phyloP scores from a whole-genome alignment of 2,113 vertebrate genomes.

The Solea senegalensis region DNA sequence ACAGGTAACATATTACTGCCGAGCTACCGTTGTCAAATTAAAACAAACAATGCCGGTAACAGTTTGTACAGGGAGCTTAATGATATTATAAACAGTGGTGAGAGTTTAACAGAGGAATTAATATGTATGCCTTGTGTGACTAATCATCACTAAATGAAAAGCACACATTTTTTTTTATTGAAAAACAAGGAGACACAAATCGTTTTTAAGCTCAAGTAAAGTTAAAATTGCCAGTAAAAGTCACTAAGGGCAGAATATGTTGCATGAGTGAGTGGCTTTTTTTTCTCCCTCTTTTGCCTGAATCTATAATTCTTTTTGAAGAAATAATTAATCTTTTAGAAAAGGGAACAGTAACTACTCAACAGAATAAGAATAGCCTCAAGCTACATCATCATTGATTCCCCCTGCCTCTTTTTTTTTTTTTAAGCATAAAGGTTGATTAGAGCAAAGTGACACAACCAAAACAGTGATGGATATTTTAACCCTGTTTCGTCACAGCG shows the following conservation, averaged over 20 bases:
- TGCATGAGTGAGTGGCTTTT: conserved; percentile 24
- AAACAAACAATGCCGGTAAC: conserved; percentile 52
- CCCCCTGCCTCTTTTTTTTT: neutral
- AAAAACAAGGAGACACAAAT: conserved; percentile 19
- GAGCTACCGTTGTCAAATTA: conserved; percentile 60
- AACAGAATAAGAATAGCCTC: conserved; percentile 40
- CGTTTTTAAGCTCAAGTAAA: conserved; percentile 17
- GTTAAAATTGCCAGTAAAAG: conserved; percentile 24
- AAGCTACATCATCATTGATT: conserved; percentile 35
- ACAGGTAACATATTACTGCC: conserved; percentile 74
- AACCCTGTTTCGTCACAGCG: conserved; percentile 13
- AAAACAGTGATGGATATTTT: conserved; percentile 7
- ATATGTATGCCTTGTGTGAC: conserved; percentile 40
- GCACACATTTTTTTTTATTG: conserved; percentile 5
- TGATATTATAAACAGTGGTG: conserved; percentile 44
- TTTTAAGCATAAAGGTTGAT: conserved; percentile 14
- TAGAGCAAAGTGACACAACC: conserved; percentile 15
- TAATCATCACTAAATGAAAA: conserved; percentile 46
- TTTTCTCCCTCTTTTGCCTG: neutral
- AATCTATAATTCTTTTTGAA: conserved; percentile 17
- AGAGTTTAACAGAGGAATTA: conserved; percentile 14
- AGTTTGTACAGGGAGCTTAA: conserved; percentile 50
- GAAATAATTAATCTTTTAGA: conserved; percentile 28
- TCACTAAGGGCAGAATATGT: conserved; percentile 21
- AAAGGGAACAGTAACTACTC: conserved; percentile 25